Conservation (phyloP, 1,140 invertebrate species). For the Geopemphigus sp. region DNA sequence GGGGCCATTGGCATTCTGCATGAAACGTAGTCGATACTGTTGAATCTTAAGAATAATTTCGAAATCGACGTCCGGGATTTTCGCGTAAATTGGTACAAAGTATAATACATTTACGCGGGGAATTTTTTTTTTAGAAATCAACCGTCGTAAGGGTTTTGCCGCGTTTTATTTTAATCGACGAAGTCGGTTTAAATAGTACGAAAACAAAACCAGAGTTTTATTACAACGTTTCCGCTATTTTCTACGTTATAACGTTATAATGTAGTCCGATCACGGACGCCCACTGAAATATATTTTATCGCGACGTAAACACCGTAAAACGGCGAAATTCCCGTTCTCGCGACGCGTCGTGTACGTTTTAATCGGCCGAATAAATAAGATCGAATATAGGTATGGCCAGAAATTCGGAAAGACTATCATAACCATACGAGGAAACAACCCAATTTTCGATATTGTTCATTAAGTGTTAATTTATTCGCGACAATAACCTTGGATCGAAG, state of each 20-base stretch:
- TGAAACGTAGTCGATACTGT: neutral
- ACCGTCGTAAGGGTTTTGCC: too few species aligned
- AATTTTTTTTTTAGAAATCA: neutral
- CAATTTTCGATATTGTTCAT: neutral
- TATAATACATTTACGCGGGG: neutral
- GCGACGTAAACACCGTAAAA: too few species aligned
- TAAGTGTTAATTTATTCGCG: conserved; percentile 4
- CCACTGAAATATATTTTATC: neutral
- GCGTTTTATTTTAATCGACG: neutral
- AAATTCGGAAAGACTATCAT: neutral
- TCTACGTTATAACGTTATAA: too few species aligned
- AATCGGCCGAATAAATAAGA: neutral
- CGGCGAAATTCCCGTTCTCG: too few species aligned
- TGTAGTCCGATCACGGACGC: neutral
- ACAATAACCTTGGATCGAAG: conserved; percentile 13
- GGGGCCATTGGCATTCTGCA: neutral
- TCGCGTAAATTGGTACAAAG: neutral
- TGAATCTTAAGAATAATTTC: neutral
- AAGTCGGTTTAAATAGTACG: neutral
- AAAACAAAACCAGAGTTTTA: neutral
- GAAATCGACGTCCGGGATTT: neutral
- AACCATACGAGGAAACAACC: neutral
- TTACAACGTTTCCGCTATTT: neutral
- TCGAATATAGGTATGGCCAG: neutral
- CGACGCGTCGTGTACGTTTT: neutral